Base-by-base conservation (phyloP, 2,888 invertebrate genomes). In the Lycia hirtaria region DNA sequence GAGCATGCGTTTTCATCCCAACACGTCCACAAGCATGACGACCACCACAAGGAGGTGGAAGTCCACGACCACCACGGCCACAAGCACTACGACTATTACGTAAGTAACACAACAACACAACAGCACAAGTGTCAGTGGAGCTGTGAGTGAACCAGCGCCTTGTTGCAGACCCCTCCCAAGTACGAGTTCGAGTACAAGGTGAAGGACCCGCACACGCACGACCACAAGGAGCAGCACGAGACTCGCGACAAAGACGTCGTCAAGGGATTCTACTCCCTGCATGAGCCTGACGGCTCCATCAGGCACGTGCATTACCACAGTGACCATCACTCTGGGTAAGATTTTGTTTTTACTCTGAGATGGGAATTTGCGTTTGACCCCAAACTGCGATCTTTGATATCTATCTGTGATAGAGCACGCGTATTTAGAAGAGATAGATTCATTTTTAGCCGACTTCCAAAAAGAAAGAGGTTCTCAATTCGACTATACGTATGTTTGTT, bases 241-340 rank as follows among this genome's bases (percentile, higher is more conserved):
- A 78, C 81, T 58, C 81, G 87, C 45, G 87, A 92, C 76, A 93
- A 93, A 22, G 89, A 93, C 69, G 87, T 85, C 35, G 93, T 94
- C 48, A 88, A 91, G 72, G 94, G 93, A 14, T 66, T 89, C 71
- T 94, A 94, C 76, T 84, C 83, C 32, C 79, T 92, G 45, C 87
- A 89, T 65, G 87, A 93, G 69, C 86, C 92, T 30, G 91, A 88
- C 47, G 92, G 93, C 59, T 86, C 89, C 67, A 69, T 87, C 62
- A 68, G 79, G 30, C 56, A 70, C 30, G 77, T 80, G 17, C 68
- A 78, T 47, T 80, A 80, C 64, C 62, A 71, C 45, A 72, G 68
- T 7, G 77, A 80, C 61, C 67, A 78, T 17, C 72, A 78, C 43
- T 64, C 67, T 30, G 78, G 83, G 91, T 73, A 84, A 44, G 20